These are phyloP conservation scores for Sarcophaga carnaria DNA, from an alignment of 2,888 invertebrate species.

Conservation along the genomic window DNA sequence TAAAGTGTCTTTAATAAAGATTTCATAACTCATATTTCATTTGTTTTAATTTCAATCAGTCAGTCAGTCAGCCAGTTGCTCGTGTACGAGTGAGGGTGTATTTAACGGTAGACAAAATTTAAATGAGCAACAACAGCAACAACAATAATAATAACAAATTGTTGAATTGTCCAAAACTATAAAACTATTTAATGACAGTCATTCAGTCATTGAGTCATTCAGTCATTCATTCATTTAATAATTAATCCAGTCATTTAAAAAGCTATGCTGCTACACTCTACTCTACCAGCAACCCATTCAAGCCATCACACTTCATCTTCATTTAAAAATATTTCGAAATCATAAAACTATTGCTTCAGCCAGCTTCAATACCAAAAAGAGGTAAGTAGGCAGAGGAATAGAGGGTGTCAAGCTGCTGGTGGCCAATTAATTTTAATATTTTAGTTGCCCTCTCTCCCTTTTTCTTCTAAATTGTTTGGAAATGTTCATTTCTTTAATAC, in stretches of 20 bases:
- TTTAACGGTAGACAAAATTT: not conserved
- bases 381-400: not conserved
- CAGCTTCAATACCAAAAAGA: conserved; percentile 12
- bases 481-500: conserved; percentile 60
- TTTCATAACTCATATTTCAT: no score
- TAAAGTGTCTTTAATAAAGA: no score
- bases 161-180: conserved; percentile 39
- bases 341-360: not conserved
- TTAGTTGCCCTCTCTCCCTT: not conserved
- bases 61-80: not conserved
- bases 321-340: not conserved
- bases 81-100: not conserved
- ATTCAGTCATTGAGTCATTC: not conserved
- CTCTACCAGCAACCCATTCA: not conserved
- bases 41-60: no score
- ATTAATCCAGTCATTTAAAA: conserved; percentile 59
- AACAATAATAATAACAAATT: not conserved
- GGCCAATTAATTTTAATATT: conserved; percentile 61
- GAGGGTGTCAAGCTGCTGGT: conserved; percentile 24
- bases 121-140: no score
- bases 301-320: not conserved
- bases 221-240: conserved; percentile 57
- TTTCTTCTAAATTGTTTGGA: conserved; percentile 60
- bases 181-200: conserved; percentile 58
- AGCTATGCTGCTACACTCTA: conserved; percentile 24